These are phyloP conservation scores for Halocynthia roretzi DNA, from an alignment of 23 tunicate species.

Conservation along the genomic window DNA sequence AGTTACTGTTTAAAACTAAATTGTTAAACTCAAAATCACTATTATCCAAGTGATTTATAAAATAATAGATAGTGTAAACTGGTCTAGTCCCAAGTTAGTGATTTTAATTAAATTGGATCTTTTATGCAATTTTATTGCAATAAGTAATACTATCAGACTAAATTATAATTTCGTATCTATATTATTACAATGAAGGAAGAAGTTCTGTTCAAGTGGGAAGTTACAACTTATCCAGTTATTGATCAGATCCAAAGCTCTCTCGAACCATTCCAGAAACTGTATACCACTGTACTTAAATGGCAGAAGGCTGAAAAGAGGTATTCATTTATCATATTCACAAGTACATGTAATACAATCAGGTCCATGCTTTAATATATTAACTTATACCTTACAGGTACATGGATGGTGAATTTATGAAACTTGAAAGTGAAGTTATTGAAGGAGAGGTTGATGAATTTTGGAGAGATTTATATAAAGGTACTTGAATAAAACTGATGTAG, in stretches of 20 bases:
- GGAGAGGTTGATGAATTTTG: constrained; percentile 95
- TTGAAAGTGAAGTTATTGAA: constrained; percentile 93
- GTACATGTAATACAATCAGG: not conserved
- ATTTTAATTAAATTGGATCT: too few species aligned
- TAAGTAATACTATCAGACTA: too few species aligned
- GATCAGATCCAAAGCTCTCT: constrained; percentile 61
- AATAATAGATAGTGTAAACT: too few species aligned
- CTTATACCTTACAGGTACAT: constrained; percentile 29
- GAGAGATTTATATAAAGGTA: constrained; percentile 94
- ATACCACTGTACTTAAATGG: constrained; percentile 72
- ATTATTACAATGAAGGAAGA: constrained; percentile 53
- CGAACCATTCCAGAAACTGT: constrained; percentile 86
- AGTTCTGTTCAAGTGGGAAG: constrained; percentile 93
- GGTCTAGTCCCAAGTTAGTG: too few species aligned
- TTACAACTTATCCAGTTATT: constrained; percentile 71
- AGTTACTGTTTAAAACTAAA: too few species aligned
- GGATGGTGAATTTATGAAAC: constrained; percentile 95
- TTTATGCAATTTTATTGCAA: too few species aligned
- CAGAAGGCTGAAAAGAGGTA: constrained; percentile 85
- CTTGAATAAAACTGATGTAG: too few species aligned
- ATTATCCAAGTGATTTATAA: too few species aligned
- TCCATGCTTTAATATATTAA: not conserved
- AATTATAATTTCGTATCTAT: too few species aligned
- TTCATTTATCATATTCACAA: not conserved
- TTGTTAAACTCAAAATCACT: too few species aligned